These are phyloP conservation scores for Lagopus leucura DNA, from an alignment of 2,113 vertebrate species.

Conservation along the genomic window DNA sequence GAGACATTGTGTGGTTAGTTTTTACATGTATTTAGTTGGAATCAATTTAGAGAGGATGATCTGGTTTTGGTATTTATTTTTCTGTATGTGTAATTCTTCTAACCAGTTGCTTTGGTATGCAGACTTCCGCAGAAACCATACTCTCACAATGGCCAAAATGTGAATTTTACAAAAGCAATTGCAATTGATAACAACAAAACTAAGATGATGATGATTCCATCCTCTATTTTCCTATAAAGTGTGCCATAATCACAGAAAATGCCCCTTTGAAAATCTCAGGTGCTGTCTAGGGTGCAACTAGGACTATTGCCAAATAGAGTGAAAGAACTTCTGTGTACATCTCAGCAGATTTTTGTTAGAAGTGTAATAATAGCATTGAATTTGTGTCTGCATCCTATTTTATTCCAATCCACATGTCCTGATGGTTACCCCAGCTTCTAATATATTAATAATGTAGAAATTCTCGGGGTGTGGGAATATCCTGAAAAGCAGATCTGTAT, in stretches of 20 bases:
- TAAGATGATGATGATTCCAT: not conserved
- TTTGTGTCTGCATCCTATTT: conserved; percentile 12
- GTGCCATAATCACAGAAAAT: not conserved
- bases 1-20: not conserved
- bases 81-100: not conserved
- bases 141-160: not conserved
- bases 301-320: conserved; percentile 12
- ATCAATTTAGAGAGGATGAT: not conserved
- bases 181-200: not conserved
- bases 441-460: not conserved
- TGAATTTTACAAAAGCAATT: not conserved
- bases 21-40: not conserved
- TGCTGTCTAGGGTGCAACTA: not conserved
- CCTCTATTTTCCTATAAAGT: not conserved
- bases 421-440: not conserved
- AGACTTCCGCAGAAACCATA: not conserved
- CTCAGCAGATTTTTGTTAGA: conserved; percentile 28
- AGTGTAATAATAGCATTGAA: conserved; percentile 25
- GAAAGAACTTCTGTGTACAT: not conserved
- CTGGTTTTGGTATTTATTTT: not conserved
- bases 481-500: not conserved
- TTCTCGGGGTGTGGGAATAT: not conserved
- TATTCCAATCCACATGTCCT: not conserved
- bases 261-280: not conserved
- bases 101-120: not conserved